Evolutionary conservation across 2,113 vertebrate genomes (phyloP).

Genomic region (Numida meleagris): DNA sequence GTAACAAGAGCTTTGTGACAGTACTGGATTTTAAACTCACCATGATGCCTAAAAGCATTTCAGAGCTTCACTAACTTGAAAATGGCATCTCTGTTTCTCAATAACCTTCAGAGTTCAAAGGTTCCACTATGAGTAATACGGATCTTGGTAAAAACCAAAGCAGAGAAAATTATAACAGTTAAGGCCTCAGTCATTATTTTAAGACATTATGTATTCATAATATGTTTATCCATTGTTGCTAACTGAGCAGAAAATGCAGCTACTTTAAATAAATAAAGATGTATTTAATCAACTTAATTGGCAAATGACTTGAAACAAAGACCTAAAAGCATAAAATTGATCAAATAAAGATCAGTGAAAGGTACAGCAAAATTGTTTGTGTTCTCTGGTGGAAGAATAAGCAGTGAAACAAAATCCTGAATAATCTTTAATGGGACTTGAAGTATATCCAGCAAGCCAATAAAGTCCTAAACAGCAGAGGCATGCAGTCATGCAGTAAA

Average conservation of each 20-base stretch:
- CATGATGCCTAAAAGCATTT: background rate
- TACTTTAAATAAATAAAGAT: constrained; percentile 29
- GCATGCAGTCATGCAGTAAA: constrained; percentile 19
- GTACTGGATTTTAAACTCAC: background rate
- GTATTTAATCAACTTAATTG: constrained; percentile 34
- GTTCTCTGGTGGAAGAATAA: constrained; percentile 44
- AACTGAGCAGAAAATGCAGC: constrained; percentile 40
- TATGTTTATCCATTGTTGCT: background rate
- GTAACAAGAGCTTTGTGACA: background rate
- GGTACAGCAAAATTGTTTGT: constrained; percentile 4
- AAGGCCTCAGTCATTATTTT: background rate
- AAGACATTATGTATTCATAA: background rate
- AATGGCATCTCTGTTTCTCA: background rate
- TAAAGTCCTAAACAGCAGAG: constrained; percentile 1
- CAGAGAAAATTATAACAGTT: background rate
- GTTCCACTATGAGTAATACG: background rate
- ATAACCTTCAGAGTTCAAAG: background rate
- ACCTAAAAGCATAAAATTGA: constrained; percentile 13
- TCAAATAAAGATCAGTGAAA: background rate
- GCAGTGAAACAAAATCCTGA: constrained; percentile 41
- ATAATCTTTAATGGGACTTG: constrained; percentile 24
- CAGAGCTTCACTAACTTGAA: background rate
- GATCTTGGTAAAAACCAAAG: background rate
- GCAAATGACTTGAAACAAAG: constrained; percentile 42
- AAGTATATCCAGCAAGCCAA: constrained; percentile 23